phyloP scores from a whole-genome alignment of 1,140 invertebrate species.

The Bombus confusus region DNA sequence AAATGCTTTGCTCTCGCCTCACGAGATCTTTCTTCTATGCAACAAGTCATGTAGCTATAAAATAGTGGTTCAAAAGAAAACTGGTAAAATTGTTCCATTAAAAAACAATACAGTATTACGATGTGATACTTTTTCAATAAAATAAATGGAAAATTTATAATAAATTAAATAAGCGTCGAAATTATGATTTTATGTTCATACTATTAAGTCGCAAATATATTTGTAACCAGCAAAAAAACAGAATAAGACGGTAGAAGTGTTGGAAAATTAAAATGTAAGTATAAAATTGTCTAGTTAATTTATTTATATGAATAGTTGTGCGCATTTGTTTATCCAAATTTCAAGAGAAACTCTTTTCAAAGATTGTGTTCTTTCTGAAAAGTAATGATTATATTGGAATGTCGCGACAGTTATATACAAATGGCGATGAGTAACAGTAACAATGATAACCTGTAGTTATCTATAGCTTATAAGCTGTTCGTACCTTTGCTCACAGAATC shows the following conservation, averaged over 20 bases:
- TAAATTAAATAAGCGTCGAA: background rate
- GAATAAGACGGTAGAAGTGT: background rate
- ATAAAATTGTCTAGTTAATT: background rate
- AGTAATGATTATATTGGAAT: constrained; percentile 22
- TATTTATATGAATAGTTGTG: background rate
- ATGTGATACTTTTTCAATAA: no score
- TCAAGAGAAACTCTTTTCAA: background rate
- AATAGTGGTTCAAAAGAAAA: background rate
- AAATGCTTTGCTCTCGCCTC: constrained; percentile 16
- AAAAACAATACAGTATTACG: background rate
- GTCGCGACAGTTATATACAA: constrained; percentile 1
- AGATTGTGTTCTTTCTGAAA: constrained; percentile 5
- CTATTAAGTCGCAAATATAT: background rate
- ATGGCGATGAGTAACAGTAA: background rate
- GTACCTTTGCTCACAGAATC: background rate
- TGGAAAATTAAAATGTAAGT: background rate
- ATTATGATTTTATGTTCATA: background rate
- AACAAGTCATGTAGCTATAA: no score
- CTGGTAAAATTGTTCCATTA: background rate
- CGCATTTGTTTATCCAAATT: no score
- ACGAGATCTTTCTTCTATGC: background rate
- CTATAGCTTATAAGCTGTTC: no score
- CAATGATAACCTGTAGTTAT: no score
- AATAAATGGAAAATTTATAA: background rate
- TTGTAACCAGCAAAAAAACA: no score